These are phyloP conservation scores for Moxostoma hubbsi DNA, from an alignment of 2,797 vertebrate genomes.

Conservation along the genomic window DNA sequence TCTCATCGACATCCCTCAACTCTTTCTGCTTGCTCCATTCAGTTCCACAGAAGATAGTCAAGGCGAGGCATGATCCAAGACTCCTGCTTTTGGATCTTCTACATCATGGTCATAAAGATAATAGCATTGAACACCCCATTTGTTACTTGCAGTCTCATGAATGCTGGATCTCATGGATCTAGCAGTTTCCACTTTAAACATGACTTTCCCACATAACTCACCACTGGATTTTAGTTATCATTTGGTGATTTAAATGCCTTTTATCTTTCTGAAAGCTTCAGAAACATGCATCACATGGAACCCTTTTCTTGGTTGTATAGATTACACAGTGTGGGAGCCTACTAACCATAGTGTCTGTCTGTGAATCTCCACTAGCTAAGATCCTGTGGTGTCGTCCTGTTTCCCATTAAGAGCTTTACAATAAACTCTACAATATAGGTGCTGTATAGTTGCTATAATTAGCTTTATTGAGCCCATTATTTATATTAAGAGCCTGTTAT, in stretches of 20 bases:
- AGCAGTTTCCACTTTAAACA: neutral
- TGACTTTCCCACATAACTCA: neutral
- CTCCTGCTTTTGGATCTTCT: slow-evolving; percentile 28
- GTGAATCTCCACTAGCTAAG: too few species aligned
- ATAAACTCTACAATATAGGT: slow-evolving; percentile 10
- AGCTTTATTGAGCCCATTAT: slow-evolving; percentile 1
- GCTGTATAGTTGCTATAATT: slow-evolving; percentile 23
- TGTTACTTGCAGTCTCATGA: slow-evolving; percentile 1
- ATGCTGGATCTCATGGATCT: neutral
- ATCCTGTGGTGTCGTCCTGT: neutral
- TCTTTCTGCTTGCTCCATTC: slow-evolving; percentile 48
- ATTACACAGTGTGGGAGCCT: slow-evolving; percentile 33
- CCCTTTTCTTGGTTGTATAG: slow-evolving; percentile 43
- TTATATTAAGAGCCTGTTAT: slow-evolving; percentile 24
- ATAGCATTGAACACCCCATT: neutral
- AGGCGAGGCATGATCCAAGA: slow-evolving; percentile 28
- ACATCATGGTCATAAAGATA: neutral
- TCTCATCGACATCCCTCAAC: slow-evolving; percentile 62
- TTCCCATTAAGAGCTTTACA: slow-evolving; percentile 27
- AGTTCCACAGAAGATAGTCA: slow-evolving; percentile 6
- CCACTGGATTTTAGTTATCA: neutral
- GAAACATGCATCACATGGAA: slow-evolving; percentile 53
- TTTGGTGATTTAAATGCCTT: slow-evolving; percentile 23
- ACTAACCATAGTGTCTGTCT: slow-evolving; percentile 20
- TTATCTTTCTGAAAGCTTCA: slow-evolving; percentile 27